Evolutionary conservation across 2,113 vertebrate genomes (phyloP).

Genomic region (Lophura nycthemera): DNA sequence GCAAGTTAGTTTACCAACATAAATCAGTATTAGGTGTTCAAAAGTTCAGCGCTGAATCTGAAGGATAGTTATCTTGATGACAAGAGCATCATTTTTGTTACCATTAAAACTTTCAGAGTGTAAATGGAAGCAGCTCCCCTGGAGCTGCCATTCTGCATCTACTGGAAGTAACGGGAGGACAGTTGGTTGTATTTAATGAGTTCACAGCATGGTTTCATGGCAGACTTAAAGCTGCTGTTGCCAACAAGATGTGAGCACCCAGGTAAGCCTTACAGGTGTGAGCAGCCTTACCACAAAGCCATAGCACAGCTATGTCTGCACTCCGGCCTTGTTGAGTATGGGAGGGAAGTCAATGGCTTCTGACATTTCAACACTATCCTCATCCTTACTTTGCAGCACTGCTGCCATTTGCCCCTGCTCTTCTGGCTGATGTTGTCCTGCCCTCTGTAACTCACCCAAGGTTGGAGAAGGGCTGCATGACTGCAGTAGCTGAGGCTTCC

Average conservation of each 20-base stretch:
- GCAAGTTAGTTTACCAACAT: not conserved
- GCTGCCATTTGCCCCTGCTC: not conserved
- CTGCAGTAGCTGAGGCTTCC: not conserved
- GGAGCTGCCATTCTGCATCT: not conserved
- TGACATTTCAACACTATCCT: not conserved
- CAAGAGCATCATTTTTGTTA: not conserved
- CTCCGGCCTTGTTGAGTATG: rapidly evolving
- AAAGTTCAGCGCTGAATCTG: not conserved
- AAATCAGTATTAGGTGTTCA: not conserved
- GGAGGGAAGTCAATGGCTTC: rapidly evolving
- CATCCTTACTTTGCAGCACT: not conserved
- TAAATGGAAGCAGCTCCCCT: not conserved
- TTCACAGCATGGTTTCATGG: not conserved
- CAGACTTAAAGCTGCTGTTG: not conserved
- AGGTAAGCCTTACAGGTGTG: not conserved
- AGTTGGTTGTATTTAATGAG: not conserved
- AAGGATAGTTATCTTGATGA: not conserved
- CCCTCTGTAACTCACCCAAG: not conserved
- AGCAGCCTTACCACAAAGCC: not conserved
- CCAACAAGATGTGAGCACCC: not conserved
- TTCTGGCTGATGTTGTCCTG: not conserved
- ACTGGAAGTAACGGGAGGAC: not conserved
- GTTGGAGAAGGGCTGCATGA: not conserved
- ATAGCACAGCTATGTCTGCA: not conserved
- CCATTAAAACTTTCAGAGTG: not conserved